Percentiles rank a stretch among this genome's conserved stretches.
Evolutionary conservation across 2,113 vertebrate species (phyloP).

Genomic region (Puntigrus tetrazona): DNA sequence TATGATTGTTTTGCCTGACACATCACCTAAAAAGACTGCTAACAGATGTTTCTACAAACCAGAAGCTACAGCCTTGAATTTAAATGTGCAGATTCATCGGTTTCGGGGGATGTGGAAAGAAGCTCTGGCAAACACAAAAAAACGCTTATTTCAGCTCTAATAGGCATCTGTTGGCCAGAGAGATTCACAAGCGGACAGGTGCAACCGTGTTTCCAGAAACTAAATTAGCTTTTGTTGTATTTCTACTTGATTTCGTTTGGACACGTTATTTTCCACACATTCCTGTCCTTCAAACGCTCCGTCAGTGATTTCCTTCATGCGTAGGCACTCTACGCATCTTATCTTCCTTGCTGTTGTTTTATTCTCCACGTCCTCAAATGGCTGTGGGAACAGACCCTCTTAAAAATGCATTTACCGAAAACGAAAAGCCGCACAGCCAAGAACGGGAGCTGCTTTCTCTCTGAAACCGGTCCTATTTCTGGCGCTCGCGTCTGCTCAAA

Average conservation of each 20-base stretch:
- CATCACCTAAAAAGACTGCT: not conserved
- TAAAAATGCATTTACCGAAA: slow-evolving; percentile 40
- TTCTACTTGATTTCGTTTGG: not conserved
- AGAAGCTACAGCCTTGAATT: not conserved
- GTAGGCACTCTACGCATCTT: not conserved
- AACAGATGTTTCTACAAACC: not conserved
- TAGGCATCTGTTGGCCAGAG: not conserved
- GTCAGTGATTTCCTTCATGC: not conserved
- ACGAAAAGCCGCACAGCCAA: not conserved
- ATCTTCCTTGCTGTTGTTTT: not conserved
- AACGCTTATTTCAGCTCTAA: not conserved
- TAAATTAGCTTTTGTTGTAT: not conserved
- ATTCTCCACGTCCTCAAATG: not conserved
- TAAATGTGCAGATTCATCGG: no score
- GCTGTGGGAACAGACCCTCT: not conserved
- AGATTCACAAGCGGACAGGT: not conserved
- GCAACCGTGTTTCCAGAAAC: not conserved
- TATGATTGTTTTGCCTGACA: not conserved
- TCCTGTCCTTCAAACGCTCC: not conserved
- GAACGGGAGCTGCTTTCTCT: not conserved
- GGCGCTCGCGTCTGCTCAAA: not conserved
- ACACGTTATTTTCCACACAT: not conserved
- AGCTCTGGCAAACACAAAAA: no score
- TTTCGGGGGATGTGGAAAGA: not conserved
- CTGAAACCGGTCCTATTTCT: slow-evolving; percentile 1